Base-by-base conservation (phyloP, 2,888 invertebrate species). In the Lysandra bellargus region DNA sequence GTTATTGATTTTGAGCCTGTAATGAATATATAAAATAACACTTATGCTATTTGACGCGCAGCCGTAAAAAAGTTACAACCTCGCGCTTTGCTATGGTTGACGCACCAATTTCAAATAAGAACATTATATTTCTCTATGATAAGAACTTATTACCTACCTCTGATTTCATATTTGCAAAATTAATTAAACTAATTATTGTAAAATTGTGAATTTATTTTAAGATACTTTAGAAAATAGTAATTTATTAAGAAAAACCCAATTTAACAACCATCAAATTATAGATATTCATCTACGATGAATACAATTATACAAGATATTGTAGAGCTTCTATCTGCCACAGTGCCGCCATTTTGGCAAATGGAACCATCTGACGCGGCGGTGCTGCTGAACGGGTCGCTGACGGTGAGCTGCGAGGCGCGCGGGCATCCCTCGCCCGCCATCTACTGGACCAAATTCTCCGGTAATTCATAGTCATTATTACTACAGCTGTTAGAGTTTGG, bases 341-440 rank as follows among this genome's bases (percentile, higher is more conserved):
- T 97, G 84, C 97, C 97, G 78, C 97, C 97, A 81, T 97, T 96
- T 85, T 97, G 97, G 96, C 95, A 96, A 85, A 95, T 96, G 80
- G 97, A 97, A 88, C 97, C 97, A 6, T 95, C 96, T 84, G 97
- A 97, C 88, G 95, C 96, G 78, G 96, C 97, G 80, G 96, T 97
- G 76, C 95, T 97, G 83, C 95, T 97, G 30, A 97, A 97, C 83
- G 96, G 97, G 83, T 95, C 96, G 78, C 95, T 97, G 80, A 96
- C 96, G 80, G 95, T 98, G 82, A 96, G 96, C 88, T 98, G 98
- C 87, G 96, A 96, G 86, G 97, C 97, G 2, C 95, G 96, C 84
- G 98, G 98, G 80, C 97, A 97, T 92, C 98, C 98, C 14, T 93
- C 95, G 82, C 97, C 98, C 40, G 93, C 95, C 82, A 96, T 97